Percentiles rank a stretch among this genome's conserved stretches.
Evolutionary conservation across 2,888 invertebrate species (phyloP).

Genomic region (Hemaris fuciformis): DNA sequence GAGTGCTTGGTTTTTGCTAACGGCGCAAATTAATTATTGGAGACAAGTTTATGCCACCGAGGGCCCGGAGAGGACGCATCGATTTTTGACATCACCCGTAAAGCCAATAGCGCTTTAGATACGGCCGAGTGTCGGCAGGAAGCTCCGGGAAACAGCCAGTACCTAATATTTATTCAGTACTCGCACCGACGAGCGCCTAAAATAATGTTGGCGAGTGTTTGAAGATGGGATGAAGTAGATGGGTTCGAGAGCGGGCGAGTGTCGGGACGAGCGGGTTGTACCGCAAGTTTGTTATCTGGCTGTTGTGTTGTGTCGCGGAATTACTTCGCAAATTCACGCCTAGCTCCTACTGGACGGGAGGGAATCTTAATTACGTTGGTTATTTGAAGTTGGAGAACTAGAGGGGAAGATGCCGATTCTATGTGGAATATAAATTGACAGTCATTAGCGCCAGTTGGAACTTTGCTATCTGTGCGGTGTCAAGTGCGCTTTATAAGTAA

Average conservation of each 20-base stretch:
- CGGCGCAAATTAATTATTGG: conserved; percentile 6
- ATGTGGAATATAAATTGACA: neutral
- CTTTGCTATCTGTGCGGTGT: neutral
- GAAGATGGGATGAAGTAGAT: neutral
- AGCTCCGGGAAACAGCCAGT: neutral
- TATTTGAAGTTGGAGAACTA: neutral
- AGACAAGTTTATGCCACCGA: neutral
- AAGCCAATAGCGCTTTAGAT: neutral
- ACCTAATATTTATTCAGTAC: neutral
- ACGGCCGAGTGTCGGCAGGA: neutral
- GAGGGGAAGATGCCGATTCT: neutral
- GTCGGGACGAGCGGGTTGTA: neutral
- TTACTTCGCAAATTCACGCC: neutral
- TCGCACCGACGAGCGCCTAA: neutral
- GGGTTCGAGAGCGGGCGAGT: neutral
- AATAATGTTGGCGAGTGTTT: conserved; percentile 1
- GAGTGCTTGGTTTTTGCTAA: conserved; percentile 2
- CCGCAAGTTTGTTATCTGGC: conserved; percentile 2
- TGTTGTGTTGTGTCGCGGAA: neutral
- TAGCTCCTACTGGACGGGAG: neutral
- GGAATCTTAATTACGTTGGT: neutral
- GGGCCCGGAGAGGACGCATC: conserved; percentile 1
- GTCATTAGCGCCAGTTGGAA: neutral
- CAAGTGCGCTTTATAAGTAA: neutral
- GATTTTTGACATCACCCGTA: neutral